Evolutionary conservation across 2,113 vertebrate genomes (phyloP).

Genomic region (Artemisiospiza belli): DNA sequence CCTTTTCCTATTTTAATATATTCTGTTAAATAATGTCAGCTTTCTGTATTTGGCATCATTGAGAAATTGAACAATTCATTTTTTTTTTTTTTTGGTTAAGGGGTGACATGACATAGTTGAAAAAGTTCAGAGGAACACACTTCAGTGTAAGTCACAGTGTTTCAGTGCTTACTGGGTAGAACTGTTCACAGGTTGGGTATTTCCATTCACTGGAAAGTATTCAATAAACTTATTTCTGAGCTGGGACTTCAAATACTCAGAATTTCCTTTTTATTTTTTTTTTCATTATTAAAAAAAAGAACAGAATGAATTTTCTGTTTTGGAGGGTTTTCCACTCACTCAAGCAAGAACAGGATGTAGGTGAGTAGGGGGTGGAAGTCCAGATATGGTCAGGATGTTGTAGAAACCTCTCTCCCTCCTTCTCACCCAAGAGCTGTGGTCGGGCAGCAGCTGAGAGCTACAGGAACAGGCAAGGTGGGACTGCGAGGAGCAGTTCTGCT

Average conservation of each 20-base stretch:
- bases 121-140: not conserved
- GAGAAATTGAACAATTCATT: not conserved
- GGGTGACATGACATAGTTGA: no score
- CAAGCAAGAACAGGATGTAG: not conserved
- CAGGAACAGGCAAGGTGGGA: not conserved
- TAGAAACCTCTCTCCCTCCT: not conserved
- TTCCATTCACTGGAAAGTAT: conserved; percentile 28
- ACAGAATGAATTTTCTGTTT: not conserved
- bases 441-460: accelerated
- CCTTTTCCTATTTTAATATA: not conserved
- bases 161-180: not conserved
- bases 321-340: not conserved
- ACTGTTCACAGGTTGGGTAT: not conserved
- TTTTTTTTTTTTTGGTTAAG: not conserved
- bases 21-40: not conserved
- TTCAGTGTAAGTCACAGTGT: not conserved
- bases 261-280: not conserved
- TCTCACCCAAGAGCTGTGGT: not conserved
- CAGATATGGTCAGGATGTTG: not conserved
- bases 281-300: not conserved
- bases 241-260: not conserved
- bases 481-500: not conserved
- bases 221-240: not conserved
- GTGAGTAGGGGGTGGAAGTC: not conserved
- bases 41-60: not conserved